Base-by-base conservation (phyloP, 2,888 invertebrate species). In the Dryomyza anilis region DNA sequence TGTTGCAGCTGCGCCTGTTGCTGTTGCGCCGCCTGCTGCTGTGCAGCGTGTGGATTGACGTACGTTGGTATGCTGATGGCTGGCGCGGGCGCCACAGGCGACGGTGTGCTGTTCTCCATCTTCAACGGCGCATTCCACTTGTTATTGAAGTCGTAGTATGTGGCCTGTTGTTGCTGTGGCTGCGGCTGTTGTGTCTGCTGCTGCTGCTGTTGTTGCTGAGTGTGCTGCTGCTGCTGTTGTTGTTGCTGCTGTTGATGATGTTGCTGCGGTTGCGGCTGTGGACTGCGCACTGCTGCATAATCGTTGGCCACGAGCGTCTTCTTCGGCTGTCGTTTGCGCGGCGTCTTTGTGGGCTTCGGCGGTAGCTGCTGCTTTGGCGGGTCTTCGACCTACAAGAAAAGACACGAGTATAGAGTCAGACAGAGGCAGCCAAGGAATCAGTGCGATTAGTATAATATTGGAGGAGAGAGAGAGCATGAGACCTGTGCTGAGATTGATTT, bases 141-240 rank as follows among this genome's bases (percentile, higher is more conserved):
- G 74, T 91, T 93, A 74, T 92, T 93, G 74, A 92, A 91, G 80
- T 93, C 93, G 74, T 91, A 91, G 78, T 91, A 93, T 60, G 88
- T 89, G 69, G 89, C 65, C 64, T 75, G 75, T 67, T 75, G 73
- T 36, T 74, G 75, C 25, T 74, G 71, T 56, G 68, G 83, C 68
- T 70, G 67, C 73, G n/a, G 91, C 92, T 73, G 70, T 58, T 69
- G 69, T 19, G 70, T 70, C 5, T 69, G 68, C 25, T 62, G 70
- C 12, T 68, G 67, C 72, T 64, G 81, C 27, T 62, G 73, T 45
- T 68, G 72, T 29, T 69, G 71, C 39, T 78, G 78, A 45, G 60
- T 72, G 36, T 70, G 73, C 52, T 71, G 71, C 43, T 79, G 79
- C 30, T 81, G 80, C 23, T 73, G 74, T 30, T 79, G 73, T 57